These are phyloP conservation scores for Ormia ochracea DNA, from an alignment of 2,888 invertebrate species.

Conservation along the genomic window DNA sequence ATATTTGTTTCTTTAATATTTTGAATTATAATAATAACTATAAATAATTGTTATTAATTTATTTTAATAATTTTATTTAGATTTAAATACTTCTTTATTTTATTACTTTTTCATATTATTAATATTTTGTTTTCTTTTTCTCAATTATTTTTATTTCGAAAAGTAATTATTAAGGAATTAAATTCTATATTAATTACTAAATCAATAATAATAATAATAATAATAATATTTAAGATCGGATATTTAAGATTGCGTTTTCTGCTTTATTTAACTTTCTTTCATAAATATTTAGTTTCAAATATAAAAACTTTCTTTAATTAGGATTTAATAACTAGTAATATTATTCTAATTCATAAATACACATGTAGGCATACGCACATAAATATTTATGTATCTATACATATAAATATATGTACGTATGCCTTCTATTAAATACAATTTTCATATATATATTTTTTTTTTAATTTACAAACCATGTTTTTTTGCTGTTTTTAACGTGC, in stretches of 20 bases:
- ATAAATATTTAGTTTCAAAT: conserved; percentile 35
- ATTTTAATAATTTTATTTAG: conserved; percentile 24
- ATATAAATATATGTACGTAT: neutral
- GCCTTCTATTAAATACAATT: neutral
- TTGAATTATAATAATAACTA: conserved; percentile 23
- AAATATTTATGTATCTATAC: too few species aligned
- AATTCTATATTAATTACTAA: conserved; percentile 46
- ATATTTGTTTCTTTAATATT: neutral
- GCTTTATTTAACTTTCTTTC: neutral
- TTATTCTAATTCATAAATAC: conserved; percentile 11
- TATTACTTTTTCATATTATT: too few species aligned
- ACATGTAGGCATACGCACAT: too few species aligned
- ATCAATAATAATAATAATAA: too few species aligned
- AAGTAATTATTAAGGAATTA: conserved; percentile 46
- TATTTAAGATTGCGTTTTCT: neutral
- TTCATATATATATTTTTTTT: neutral
- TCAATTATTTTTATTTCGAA: conserved; percentile 28
- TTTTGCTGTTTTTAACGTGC: conserved; percentile 58
- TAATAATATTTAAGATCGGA: conserved; percentile 33
- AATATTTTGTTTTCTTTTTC: too few species aligned
- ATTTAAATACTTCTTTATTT: conserved; percentile 11
- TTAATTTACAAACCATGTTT: conserved; percentile 47
- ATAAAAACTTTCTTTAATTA: conserved; percentile 44
- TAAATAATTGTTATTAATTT: conserved; percentile 31
- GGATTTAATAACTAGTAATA: conserved; percentile 11